A percentile compares a stretch with the other conserved stretches of the same genome.
These are phyloP conservation scores for Drosophila varians DNA, from an alignment of 1,140 invertebrate species.

Conservation along the genomic window DNA sequence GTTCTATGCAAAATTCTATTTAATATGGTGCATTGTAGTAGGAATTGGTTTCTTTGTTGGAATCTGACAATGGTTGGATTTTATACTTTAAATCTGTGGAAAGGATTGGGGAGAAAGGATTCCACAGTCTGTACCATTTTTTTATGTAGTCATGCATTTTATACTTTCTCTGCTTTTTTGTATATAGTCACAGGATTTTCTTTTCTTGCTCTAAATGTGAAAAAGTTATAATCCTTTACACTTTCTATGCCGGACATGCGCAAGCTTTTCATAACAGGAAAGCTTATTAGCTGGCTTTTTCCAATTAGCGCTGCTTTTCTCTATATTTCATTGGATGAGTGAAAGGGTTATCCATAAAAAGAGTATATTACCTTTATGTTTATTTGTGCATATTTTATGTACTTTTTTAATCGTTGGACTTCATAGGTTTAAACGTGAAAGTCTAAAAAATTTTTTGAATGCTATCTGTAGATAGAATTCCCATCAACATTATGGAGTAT, in stretches of 20 bases:
- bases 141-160: neutral
- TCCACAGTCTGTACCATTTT: neutral
- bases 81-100: neutral
- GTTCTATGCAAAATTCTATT: neutral
- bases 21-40: neutral
- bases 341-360: no score
- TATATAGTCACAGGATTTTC: no score
- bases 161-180: no score
- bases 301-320: no score
- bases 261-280: no score
- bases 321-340: no score
- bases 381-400: neutral
- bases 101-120: neutral
- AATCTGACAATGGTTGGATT: neutral
- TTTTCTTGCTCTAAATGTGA: no score
- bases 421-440: no score
- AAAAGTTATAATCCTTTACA: no score
- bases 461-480: neutral
- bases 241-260: no score
- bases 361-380: no score
- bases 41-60: neutral
- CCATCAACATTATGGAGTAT: conserved; percentile 49
- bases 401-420: neutral
- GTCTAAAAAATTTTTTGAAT: neutral
- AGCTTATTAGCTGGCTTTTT: no score